Evolutionary conservation across 2,888 invertebrate species (phyloP), one percentile per base, ranked within the genome.

Genomic region (Pristionchus arcanus): DNA sequence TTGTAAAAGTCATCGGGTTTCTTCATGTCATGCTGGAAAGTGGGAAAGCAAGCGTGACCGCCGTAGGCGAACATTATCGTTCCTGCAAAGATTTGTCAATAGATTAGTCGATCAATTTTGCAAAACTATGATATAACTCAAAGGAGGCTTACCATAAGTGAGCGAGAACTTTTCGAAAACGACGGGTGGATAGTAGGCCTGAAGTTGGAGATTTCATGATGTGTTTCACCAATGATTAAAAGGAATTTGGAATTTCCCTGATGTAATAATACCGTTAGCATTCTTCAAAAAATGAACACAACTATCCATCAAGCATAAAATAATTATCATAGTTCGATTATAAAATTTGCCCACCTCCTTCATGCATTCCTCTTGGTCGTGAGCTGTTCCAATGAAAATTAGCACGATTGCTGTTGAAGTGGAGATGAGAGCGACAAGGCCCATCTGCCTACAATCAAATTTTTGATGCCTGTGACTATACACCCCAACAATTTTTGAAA

Each of bases 121-220:
- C 63, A n/a, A n/a, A n/a, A n/a, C n/a, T n/a, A n/a, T n/a, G n/a
- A n/a, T n/a, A n/a, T n/a, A n/a, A n/a, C n/a, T n/a, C n/a, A n/a
- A n/a, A n/a, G n/a, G n/a, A n/a, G n/a, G n/a, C n/a, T n/a, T n/a
- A 15, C 97, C 97, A 94, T 97, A 97, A 0, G 97, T 96, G 49
- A 97, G 95, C 95, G 97, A 97, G 95, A 97, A 97, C 91, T 97
- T 96, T 90, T 96, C 95, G 94, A 97, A 96, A 0, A 96, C 96
- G 93, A 97, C 96, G 21, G 96, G 94, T 0, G 92, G 91, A 90
- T 96, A 96, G 94, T 94, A 95, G 0, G 95, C 85, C 85, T 86
- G 85, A 37, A 86, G 2, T 16, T 21, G 21, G 0, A 7, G 11
- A 34, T 0, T 37, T 37, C 9, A 19, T 2, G 21, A 19, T 81